Conservation (phyloP, 2,797 vertebrate species). For the Schizopygopsis malacanthus region DNA sequence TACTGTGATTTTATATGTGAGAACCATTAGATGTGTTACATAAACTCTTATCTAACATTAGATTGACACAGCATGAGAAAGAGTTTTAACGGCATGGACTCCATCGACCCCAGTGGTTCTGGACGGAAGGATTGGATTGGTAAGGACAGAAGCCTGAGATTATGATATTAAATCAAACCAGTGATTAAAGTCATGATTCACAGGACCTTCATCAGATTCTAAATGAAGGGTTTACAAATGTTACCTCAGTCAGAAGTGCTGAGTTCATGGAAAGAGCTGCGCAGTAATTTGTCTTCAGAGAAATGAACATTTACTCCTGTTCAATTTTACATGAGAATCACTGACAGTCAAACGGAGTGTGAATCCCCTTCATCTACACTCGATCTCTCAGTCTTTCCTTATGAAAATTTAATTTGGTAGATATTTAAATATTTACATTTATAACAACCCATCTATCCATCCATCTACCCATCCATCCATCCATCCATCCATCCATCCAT, state of each 20-base stretch:
- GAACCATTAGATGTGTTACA: not conserved
- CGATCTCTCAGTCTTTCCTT: not conserved
- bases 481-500: too few species aligned
- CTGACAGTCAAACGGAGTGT: not conserved
- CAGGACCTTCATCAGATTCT: not conserved
- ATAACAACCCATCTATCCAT: not conserved
- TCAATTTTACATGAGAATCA: not conserved
- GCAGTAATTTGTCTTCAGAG: not conserved
- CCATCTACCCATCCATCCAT: not conserved
- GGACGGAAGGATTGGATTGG: not conserved
- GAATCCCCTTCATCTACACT: not conserved
- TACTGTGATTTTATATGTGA: not conserved
- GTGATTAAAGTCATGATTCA: not conserved
- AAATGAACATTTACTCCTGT: not conserved
- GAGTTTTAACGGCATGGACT: not conserved
- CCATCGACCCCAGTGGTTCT: not conserved
- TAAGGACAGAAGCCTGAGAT: not conserved
- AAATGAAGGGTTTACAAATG: not conserved
- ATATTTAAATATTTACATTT: not conserved
- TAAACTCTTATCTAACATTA: conserved; percentile 5
- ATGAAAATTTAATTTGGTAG: not conserved
- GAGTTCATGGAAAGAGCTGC: not conserved
- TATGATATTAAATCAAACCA: not conserved
- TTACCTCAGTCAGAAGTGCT: not conserved
- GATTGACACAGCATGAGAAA: conserved; percentile 4